Conservation (phyloP, 1,140 invertebrate genomes). For the Heliconius hewitsoni region DNA sequence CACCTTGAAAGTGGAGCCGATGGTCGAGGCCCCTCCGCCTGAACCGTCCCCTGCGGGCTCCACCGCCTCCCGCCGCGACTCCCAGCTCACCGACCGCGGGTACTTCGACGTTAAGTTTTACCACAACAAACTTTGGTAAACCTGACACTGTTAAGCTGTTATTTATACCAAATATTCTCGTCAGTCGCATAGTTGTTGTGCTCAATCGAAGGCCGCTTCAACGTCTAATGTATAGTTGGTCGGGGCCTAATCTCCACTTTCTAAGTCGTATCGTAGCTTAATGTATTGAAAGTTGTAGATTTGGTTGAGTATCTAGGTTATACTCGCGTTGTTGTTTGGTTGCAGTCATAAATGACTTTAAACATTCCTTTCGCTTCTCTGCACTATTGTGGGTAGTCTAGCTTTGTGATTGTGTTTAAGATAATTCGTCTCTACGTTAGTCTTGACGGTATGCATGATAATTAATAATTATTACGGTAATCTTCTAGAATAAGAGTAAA, state of each 20-base stretch:
- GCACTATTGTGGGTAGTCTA: not conserved
- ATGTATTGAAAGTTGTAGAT: constrained; percentile 6
- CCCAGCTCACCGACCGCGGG: constrained; percentile 81
- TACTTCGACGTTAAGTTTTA: constrained; percentile 85
- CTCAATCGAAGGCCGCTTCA: not conserved
- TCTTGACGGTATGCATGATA: not conserved
- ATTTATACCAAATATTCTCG: not conserved
- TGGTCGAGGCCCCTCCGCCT: constrained; percentile 16
- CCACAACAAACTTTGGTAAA: constrained; percentile 84
- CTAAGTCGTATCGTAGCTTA: constrained; percentile 5
- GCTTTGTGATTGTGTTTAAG: not conserved
- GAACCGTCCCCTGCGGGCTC: constrained; percentile 46
- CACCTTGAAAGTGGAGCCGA: constrained; percentile 43
- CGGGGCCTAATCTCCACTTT: not conserved
- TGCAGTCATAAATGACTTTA: constrained; percentile 27
- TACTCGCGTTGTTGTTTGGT: constrained; percentile 1
- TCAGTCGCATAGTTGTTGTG: not conserved
- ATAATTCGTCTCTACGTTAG: not conserved
- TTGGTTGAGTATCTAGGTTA: not conserved
- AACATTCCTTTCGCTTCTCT: constrained; percentile 19
- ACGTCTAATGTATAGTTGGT: not conserved
- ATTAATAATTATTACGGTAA: not conserved
- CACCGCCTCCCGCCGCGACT: constrained; percentile 45
- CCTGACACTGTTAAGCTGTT: constrained; percentile 66
- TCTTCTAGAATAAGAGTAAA: not conserved